These are phyloP conservation scores for Aselliscus stoliczkanus DNA, from an alignment of 2,797 vertebrate species.

Conservation along the genomic window DNA sequence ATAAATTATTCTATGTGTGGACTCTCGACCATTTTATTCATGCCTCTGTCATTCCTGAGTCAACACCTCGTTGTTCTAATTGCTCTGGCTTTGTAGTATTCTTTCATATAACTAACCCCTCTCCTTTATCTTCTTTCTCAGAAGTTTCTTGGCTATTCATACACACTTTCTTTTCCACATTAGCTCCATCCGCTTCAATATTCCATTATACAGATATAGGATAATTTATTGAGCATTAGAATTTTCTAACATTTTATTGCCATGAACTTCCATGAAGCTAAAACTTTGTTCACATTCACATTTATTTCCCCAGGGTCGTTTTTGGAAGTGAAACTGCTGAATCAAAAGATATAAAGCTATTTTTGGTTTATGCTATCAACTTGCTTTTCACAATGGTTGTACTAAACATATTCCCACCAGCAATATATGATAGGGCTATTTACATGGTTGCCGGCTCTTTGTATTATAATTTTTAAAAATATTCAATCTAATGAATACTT, in stretches of 20 bases:
- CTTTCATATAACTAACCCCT: background rate
- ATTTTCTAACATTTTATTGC: background rate
- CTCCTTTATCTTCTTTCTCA: background rate
- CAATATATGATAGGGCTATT: background rate
- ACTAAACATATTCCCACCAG: background rate
- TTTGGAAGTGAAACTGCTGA: background rate
- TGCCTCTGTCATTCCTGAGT: background rate
- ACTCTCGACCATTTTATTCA: background rate
- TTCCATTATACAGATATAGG: background rate
- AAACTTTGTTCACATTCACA: background rate
- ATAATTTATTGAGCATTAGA: background rate
- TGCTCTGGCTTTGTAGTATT: background rate
- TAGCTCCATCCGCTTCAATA: background rate
- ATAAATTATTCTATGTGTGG: background rate
- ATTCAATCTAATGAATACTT: background rate
- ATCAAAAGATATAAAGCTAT: background rate
- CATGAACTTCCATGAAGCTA: background rate
- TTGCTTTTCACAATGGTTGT: background rate
- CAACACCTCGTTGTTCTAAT: background rate
- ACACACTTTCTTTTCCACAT: background rate
- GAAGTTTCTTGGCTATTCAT: background rate
- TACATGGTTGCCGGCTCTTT: background rate
- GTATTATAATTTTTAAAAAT: background rate
- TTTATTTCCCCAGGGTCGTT: background rate
- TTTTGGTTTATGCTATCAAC: background rate